Evolutionary conservation across 2,113 vertebrate species (phyloP), one percentile per base, ranked within the genome.

Genomic region (Hyla sarda): DNA sequence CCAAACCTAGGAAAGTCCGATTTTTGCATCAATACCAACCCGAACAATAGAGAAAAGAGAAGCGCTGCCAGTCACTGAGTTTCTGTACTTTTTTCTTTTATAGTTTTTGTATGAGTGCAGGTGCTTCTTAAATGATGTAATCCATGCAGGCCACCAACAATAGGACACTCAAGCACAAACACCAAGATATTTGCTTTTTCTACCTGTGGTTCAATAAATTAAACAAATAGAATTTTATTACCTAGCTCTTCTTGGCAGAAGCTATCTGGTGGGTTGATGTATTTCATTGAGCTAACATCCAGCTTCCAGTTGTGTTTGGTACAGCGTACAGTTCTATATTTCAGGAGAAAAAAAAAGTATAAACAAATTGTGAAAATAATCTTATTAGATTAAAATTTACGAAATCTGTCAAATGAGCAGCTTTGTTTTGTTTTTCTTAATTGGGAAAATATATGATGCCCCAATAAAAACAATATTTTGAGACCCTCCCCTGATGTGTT

Each of bases 271-370:
- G 95, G 95, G 17, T 96, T 96, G 67, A 93, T 86, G 3, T 96
- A 96, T 81, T 91, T 89, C 95, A 96, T 96, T 1, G 93, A 93
- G 71, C 92, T 92, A 52, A 95, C 89, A 12, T 96, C 93, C 25
- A 96, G 77, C 72, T 92, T 96, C 95, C 95, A 96, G 88, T 94
- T 92, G 87, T 96, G 95, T 47, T 96, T 96, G 0, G 94, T 96
- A 85, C 95, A 96, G 74, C 89, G 94, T 1, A 96, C 94, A 10
- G 89, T 94, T 87, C 95, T 96, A 88, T 25, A 48, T 60, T 28
- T 28, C 52, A 88, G 81, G 13, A 77, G 2, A 58, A 56, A 83
- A 23, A 50, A 28, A 67, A 23, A 4, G 25, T n/a, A 73, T 52
- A 8, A 76, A 25, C 2, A 23, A n/a, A 19, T n/a, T 45, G 3